Conservation (phyloP, 2,113 vertebrate genomes). For the Camelus dromedarius region DNA sequence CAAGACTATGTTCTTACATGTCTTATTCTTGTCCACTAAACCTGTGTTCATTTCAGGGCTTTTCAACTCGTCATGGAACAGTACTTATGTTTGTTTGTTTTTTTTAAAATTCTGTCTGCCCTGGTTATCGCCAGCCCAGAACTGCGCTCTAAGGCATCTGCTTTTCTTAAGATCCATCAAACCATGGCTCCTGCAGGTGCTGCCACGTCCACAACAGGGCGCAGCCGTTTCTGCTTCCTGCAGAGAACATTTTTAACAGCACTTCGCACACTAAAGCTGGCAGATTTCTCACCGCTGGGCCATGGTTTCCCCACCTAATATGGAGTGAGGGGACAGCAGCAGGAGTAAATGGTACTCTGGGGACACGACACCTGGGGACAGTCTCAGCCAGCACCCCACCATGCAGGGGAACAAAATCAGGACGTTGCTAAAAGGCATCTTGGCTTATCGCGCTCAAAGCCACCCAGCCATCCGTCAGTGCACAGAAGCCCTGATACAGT, state of each 20-base stretch:
- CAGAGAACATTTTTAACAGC: neutral
- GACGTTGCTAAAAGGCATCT: neutral
- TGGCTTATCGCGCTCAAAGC: neutral
- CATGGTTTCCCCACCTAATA: accelerated
- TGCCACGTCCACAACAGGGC: accelerated
- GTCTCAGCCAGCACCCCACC: neutral
- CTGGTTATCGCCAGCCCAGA: neutral
- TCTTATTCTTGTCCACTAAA: neutral
- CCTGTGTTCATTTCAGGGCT: neutral
- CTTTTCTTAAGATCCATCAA: neutral
- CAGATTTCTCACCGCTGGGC: neutral
- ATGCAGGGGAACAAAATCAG: neutral
- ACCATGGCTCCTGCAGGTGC: neutral
- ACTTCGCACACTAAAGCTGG: accelerated
- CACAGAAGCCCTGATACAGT: slow-evolving; percentile 8
- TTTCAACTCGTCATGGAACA: neutral
- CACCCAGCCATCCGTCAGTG: neutral
- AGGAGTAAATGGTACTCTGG: neutral
- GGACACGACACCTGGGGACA: neutral
- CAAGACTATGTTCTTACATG: neutral
- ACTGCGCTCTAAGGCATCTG: neutral
- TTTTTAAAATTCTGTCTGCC: neutral
- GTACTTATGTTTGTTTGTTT: neutral
- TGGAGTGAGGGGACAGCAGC: neutral
- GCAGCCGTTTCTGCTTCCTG: neutral